Evolutionary conservation across 2,113 vertebrate genomes (phyloP), one percentile per base, ranked within the genome.

Genomic region (Actenoides lindsayi): DNA sequence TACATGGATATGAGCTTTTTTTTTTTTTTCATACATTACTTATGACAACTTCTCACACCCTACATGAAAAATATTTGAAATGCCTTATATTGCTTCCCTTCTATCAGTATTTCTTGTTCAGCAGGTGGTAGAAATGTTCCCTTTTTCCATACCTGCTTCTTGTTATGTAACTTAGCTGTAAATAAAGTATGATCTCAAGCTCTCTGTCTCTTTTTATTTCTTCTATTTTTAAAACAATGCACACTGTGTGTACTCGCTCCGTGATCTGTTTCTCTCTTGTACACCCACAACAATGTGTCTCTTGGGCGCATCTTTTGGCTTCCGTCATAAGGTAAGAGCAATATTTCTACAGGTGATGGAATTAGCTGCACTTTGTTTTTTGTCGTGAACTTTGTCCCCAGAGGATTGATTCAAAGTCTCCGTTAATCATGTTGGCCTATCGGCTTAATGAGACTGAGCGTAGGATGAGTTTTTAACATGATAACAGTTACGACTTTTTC

Each of bases 21-120:
- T 41, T 67, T 9, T 67, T 9, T 60, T 1, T 8, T 2, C 8
- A 37, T 70, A 16, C 0, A 0, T 44, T 71, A 31, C 46, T 63
- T 84, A 37, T 25, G 35, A 51, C 23, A 87, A 27, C 9, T 12
- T 80, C 24, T 86, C 18, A 48, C 5, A 27, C 70, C 11, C 59
- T 23, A 70, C 11, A 24, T 41, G 13, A 89, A 89, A 81, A 92
- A 51, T 81, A 70, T 54, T 89, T 83, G 27, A 59, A 81, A 75
- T 78, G 33, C 19, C 9, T 57, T 46, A 3, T 50, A 77, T 70
- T 74, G 6, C 11, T 93, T 86, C 27, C 21, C 4, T 92, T 83
- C 23, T 84, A 56, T 12, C 10, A 37, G 25, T 41, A 50, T 23
- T 51, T 83, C 50, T 67, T 93, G 24, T 54, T 84, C 30, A 30